Base-by-base conservation (phyloP, 2,888 invertebrate species). In the Drosophila robusta region DNA sequence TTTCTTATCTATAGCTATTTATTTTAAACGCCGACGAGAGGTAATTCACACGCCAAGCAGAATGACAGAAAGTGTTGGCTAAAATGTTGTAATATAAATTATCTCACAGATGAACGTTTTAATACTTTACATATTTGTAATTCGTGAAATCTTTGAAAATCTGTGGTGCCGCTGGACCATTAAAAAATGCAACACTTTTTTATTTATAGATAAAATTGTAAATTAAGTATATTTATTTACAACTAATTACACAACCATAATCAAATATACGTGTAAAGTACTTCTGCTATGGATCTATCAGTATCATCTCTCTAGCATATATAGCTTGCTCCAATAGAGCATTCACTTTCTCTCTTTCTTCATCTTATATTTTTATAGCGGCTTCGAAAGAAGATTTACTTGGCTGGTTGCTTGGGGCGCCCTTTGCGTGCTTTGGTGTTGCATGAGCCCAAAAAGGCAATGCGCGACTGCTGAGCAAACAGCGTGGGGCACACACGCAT, bases 401-500 rank as follows among this genome's bases (percentile, higher is more conserved):
- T 49, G 50, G 32, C 11, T 50, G 39, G 47, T 38, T 46, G 84
- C 66, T 57, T 14, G 61, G 41, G 60, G 55, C 42, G 60, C 46
- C 47, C 34, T 63, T 58, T 69, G 80, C 71, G 70, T 72, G 75
- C 51, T 64, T 36, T 51, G 69, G 60, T 75, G 78, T 70, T 83
- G 78, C 68, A 65, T 63, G 70, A 42, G 67, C 52, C 58, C 49
- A 50, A 75, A 83, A 76, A 69, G 51, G 69, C 63, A 45, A 61
- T 46, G 46, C 61, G 70, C 49, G 69, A 73, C 56, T 68, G 67
- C 67, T 80, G 54, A 75, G 50, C 78, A 87, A 84, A 87, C 78
- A 85, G 50, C 52, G 32, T 42, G 41, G 47, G 24, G 26, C 24
- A 46, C 16, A 60, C 49, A 62, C 65, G 39, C 14, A 6, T n/a